phyloP scores from a whole-genome alignment of 1,140 invertebrate species.

The Thrips palmi region DNA sequence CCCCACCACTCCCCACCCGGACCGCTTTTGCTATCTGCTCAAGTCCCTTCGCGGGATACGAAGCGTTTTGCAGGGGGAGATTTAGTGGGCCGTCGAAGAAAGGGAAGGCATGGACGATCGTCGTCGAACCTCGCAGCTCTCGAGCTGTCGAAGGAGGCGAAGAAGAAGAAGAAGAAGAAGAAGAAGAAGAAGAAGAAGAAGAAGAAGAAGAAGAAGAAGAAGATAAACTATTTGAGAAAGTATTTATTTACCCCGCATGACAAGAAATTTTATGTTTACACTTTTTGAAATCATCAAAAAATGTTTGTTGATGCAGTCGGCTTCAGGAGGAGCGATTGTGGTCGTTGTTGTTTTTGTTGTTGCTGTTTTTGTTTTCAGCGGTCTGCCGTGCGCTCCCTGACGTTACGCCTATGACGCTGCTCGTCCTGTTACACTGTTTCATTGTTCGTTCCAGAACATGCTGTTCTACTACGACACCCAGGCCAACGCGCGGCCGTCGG shows the following conservation, averaged over 20 bases:
- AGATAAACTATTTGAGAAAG: neutral
- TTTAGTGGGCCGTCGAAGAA: too few relatives aligned
- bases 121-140: neutral
- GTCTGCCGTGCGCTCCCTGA: too few relatives aligned
- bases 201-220: neutral
- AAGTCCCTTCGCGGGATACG: too few relatives aligned
- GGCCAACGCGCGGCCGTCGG: constrained; percentile 51
- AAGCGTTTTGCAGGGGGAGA: constrained; percentile 3
- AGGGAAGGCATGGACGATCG: neutral
- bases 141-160: neutral
- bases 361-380: neutral
- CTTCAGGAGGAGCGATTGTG: too few relatives aligned
- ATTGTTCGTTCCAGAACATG: constrained; percentile 43
- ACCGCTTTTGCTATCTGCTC: too few relatives aligned
- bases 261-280: neutral
- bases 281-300: too few relatives aligned
- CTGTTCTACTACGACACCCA: constrained; percentile 85
- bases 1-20: too few relatives aligned
- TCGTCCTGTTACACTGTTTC: constrained; percentile 1
- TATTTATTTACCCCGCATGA: constrained; percentile 5
- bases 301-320: too few relatives aligned
- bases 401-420: too few relatives aligned
- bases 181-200: constrained; percentile 3
- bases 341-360: neutral
- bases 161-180: neutral